Conservation (phyloP, 1,140 invertebrate genomes). For the Lethocerus indicus region DNA sequence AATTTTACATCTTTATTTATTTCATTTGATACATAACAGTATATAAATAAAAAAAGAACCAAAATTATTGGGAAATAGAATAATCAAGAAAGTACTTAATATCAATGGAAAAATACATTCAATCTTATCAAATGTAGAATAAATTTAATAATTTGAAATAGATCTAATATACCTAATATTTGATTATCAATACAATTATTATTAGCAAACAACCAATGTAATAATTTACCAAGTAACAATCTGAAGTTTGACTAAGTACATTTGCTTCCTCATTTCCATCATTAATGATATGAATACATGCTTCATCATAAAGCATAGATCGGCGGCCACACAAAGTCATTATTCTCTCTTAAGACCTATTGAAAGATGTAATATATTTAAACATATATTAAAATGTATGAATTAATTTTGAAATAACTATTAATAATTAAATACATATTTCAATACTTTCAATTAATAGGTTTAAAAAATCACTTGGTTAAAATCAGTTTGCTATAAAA, state of each 20-base stretch:
- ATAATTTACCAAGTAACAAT: conserved; percentile 2
- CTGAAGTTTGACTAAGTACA: background rate
- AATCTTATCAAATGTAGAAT: background rate
- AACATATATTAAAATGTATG: too few species aligned
- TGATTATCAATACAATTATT: background rate
- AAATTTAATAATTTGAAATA: background rate
- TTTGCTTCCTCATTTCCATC: background rate
- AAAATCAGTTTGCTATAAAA: too few species aligned
- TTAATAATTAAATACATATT: too few species aligned
- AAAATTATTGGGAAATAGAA: background rate
- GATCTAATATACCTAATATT: background rate
- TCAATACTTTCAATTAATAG: too few species aligned
- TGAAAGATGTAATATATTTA: too few species aligned
- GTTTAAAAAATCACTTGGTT: too few species aligned
- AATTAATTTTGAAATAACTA: too few species aligned
- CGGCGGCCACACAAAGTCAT: background rate
- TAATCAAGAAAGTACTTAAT: background rate
- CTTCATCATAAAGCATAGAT: background rate
- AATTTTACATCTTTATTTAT: too few species aligned
- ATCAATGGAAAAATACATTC: background rate
- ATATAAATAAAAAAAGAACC: background rate
- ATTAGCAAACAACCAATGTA: background rate
- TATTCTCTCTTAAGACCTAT: too few species aligned
- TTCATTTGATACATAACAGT: too few species aligned
- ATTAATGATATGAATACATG: background rate